Evolutionary conservation across 2,113 vertebrate genomes (phyloP).

Genomic region (Phrynocephalus versicolor): DNA sequence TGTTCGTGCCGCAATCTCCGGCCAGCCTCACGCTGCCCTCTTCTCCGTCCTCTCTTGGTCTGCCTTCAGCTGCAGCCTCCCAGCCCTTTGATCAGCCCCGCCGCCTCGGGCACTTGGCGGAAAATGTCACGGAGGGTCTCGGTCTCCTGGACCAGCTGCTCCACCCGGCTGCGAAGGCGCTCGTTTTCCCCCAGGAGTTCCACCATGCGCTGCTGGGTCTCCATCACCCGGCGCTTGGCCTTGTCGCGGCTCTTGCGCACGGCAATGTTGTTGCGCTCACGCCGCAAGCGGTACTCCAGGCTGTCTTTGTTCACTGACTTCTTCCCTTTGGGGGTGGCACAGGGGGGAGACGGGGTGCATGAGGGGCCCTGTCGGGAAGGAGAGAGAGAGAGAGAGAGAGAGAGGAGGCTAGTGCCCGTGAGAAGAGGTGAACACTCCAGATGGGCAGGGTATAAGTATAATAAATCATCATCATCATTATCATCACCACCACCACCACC

Average conservation of each 20-base stretch:
- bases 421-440: too few species aligned
- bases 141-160: slow-evolving; percentile 86
- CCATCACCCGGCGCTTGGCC: slow-evolving; percentile 84
- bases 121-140: slow-evolving; percentile 87
- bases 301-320: slow-evolving; percentile 88
- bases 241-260: slow-evolving; percentile 93
- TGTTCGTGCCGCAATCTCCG: neutral
- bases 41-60: neutral
- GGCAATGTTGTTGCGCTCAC: slow-evolving; percentile 88
- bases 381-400: neutral
- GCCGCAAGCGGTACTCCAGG: slow-evolving; percentile 83
- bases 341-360: slow-evolving; percentile 67
- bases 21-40: neutral
- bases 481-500: too few species aligned
- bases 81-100: slow-evolving; percentile 67
- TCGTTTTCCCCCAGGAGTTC: slow-evolving; percentile 90
- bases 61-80: slow-evolving; percentile 66
- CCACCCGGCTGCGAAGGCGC: slow-evolving; percentile 82
- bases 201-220: slow-evolving; percentile 87
- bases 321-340: slow-evolving; percentile 70
- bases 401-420: neutral
- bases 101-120: slow-evolving; percentile 81
- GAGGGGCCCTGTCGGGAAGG: slow-evolving; percentile 37
- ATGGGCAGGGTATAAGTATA: too few species aligned
- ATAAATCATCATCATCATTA: too few species aligned